Base-by-base conservation (phyloP, 2,888 invertebrate species). In the Tenthredo mesomela region DNA sequence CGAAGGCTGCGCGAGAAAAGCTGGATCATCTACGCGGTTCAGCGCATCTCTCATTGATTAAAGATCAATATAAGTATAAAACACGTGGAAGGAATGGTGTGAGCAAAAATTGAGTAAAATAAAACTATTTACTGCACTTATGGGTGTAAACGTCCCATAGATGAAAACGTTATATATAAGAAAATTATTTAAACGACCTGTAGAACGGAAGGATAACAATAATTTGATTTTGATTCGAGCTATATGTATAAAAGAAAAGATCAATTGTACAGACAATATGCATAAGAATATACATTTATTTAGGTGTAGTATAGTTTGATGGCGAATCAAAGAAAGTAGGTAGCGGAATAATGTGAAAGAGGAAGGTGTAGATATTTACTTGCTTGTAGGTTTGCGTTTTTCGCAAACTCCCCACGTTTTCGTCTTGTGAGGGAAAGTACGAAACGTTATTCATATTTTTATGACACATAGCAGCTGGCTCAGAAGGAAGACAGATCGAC, bases 371-470 rank as follows among this genome's bases (percentile, higher is more conserved):
- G 77, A 50, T 77, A 77, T 77, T 77, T 54, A 54, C 33, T 47
- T 77, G 29, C 54, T 10, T 77, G 29, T 50, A 47, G 54, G 54
- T 33, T 54, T 33, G 77, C 33, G 54, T 77, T 47, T 54, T 77
- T 29, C 29, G 54, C 12, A 6, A 77, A 54, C 77, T 77, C 33
- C 54, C 54, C 50, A 40, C 80, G 58, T 61, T 40, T 40, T 80
- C 80, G 37, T 61, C 21, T 37, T 25, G 61, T 6, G 10, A 58
- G 61, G 21, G 15, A 80, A 40, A 37, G 58, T 50, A 50, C 58
- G 58, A 61, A 40, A 80, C 58, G 40, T 80, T 80, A 80, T 70
- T 82, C 65, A 70, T 70, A 47, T 82, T 67, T 82, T 82, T 67
- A 82, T 70, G 47, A 67, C 82, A 82, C 43, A 47, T 67, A 67